phyloP scores from a whole-genome alignment of 2,888 invertebrate species.

The Ectemnius continuus region DNA sequence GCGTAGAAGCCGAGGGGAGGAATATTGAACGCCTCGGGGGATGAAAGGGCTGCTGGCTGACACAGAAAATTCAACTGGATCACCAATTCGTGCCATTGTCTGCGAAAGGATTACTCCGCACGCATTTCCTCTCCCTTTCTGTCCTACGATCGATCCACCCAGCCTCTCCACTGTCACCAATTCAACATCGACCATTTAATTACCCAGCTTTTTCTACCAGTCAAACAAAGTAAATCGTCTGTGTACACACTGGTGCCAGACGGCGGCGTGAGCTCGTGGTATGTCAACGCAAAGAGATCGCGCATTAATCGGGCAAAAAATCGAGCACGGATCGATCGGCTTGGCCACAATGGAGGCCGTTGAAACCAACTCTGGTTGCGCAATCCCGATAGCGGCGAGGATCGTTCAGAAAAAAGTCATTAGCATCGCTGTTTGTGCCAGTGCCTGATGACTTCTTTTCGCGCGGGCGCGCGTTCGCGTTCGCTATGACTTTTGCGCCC shows the following conservation, averaged over 20 bases:
- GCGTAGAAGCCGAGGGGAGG: not conserved
- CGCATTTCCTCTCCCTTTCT: too few species aligned
- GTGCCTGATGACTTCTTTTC: too few species aligned
- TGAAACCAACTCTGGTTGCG: conserved; percentile 14
- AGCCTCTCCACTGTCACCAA: too few species aligned
- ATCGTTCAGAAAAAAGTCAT: conserved; percentile 9
- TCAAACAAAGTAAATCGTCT: not conserved
- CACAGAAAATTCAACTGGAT: conserved; percentile 6
- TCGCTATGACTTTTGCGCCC: too few species aligned
- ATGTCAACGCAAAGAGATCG: too few species aligned
- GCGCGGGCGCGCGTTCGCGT: too few species aligned
- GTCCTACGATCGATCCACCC: too few species aligned
- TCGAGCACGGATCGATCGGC: conserved; percentile 25
- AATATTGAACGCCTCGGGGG: not conserved
- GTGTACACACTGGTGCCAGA: not conserved
- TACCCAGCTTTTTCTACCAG: not conserved
- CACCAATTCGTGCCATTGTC: not conserved
- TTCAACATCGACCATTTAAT: not conserved
- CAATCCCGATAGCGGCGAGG: not conserved
- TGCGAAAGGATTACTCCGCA: not conserved
- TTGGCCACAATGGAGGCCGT: conserved; percentile 35
- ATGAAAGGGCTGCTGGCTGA: conserved; percentile 3
- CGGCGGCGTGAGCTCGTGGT: too few species aligned
- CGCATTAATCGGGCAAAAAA: too few species aligned
- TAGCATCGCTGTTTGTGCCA: conserved; percentile 4